A percentile compares a stretch with the other conserved stretches of the same genome.
Evolutionary conservation across 2,113 vertebrate species (phyloP).

Genomic region (Crotalus viridis): DNA sequence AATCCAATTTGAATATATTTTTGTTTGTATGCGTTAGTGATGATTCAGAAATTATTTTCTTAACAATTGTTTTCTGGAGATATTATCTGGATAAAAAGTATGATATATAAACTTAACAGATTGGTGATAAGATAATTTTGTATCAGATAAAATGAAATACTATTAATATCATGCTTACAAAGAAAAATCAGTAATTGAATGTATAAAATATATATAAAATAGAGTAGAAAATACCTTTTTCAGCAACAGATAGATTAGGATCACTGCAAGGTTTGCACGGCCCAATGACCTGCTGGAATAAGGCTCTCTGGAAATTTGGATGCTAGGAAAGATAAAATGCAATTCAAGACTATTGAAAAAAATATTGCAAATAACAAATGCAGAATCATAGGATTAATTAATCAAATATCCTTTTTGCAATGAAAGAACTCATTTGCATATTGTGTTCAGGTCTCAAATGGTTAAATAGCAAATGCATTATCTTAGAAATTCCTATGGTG

Average conservation of each 20-base stretch:
- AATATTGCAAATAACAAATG: background rate
- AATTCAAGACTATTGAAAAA: slow-evolving; percentile 31
- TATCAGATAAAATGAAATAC: background rate
- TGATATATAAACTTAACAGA: background rate
- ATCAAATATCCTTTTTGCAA: background rate
- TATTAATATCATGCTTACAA: background rate
- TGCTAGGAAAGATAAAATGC: slow-evolving; percentile 72
- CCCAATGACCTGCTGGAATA: slow-evolving; percentile 93
- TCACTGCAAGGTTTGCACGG: slow-evolving; percentile 95
- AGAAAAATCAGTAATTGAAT: background rate
- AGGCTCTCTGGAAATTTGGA: slow-evolving; percentile 91
- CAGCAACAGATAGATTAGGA: slow-evolving; percentile 87
- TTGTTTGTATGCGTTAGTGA: background rate
- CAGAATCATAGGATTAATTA: background rate
- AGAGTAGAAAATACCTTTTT: slow-evolving; percentile 82
- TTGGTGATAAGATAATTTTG: background rate
- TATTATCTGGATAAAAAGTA: background rate
- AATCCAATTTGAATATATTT: background rate
- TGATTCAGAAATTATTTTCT: background rate
- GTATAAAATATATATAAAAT: background rate
- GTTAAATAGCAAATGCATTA: background rate
- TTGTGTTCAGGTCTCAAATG: background rate
- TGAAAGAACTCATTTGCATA: background rate
- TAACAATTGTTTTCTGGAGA: background rate
- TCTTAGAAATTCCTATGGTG: background rate